Conservation (phyloP, 2,113 vertebrate species). For the Micromys minutus region DNA sequence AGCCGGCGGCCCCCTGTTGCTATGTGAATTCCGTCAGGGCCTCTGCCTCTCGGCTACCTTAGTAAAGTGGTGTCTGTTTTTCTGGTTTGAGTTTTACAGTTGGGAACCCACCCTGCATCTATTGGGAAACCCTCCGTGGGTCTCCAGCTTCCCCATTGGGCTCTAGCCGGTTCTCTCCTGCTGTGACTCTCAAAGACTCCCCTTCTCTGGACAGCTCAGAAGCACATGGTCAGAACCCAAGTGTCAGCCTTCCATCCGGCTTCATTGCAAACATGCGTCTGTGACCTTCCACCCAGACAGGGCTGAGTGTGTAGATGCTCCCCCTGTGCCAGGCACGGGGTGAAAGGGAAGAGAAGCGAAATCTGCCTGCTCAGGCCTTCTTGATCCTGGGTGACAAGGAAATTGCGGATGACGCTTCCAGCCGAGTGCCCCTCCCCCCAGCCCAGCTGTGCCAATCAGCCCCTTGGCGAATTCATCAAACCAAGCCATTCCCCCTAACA, state of each 20-base stretch:
- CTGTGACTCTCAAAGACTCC: not conserved
- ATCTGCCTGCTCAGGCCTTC: not conserved
- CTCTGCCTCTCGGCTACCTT: not conserved
- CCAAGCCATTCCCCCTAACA: not conserved
- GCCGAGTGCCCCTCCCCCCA: not conserved
- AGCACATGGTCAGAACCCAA: not conserved
- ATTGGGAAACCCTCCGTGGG: not conserved
- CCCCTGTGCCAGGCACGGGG: fast-evolving
- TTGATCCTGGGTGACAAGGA: not conserved
- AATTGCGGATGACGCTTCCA: not conserved
- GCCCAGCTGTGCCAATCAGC: not conserved
- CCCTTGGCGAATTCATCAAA: not conserved
- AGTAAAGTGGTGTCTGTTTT: not conserved
- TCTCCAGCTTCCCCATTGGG: not conserved
- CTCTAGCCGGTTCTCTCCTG: fast-evolving
- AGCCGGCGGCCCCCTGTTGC: not conserved
- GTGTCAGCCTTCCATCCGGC: not conserved
- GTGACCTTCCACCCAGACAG: constrained; percentile 6
- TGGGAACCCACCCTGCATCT: not conserved
- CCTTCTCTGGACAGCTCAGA: not conserved
- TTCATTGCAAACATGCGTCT: not conserved
- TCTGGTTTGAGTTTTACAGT: not conserved
- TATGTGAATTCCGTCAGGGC: not conserved
- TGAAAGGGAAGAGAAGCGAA: not conserved
- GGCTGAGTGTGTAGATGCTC: not conserved